Evolutionary conservation across 2,113 vertebrate genomes (phyloP).

Genomic region (Scomber colias): DNA sequence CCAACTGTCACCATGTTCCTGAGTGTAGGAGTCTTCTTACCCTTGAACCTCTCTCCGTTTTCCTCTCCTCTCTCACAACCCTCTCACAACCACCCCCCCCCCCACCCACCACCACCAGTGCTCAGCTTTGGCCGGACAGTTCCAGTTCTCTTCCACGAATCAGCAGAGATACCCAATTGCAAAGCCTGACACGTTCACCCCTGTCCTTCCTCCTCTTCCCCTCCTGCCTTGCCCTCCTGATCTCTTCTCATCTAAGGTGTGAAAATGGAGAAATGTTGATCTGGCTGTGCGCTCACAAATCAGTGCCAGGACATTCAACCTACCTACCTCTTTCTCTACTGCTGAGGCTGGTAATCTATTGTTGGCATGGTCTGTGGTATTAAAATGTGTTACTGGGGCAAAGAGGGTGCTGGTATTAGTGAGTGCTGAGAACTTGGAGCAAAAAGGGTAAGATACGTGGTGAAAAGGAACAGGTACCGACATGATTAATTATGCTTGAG

Average conservation of each 20-base stretch:
- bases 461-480: conserved; percentile 4
- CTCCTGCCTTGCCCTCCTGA: not conserved
- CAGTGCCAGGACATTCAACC: conserved; percentile 34
- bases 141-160: conserved; percentile 61
- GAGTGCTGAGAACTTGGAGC: conserved; percentile 25
- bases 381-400: conserved; percentile 74
- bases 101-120: not conserved
- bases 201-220: conserved; percentile 4
- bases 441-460: not conserved
- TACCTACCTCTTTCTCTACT: conserved; percentile 47
- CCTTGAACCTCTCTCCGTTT: conserved; percentile 58
- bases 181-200: conserved; percentile 1
- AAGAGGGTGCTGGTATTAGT: conserved; percentile 64
- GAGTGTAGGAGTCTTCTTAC: conserved; percentile 63
- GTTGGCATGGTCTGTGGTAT: conserved; percentile 54
- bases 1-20: conserved; percentile 57
- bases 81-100: not conserved
- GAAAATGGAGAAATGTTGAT: conserved; percentile 36
- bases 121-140: conserved; percentile 46
- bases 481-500: conserved; percentile 10
- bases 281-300: conserved; percentile 20
- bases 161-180: conserved; percentile 15
- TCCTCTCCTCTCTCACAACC: conserved; percentile 20
- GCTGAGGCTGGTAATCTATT: conserved; percentile 63
- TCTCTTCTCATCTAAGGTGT: conserved; percentile 21